Evolutionary conservation across 2,888 invertebrate genomes (phyloP), one percentile per base, ranked within the genome.

Genomic region (Lissocephala sabroskyi): DNA sequence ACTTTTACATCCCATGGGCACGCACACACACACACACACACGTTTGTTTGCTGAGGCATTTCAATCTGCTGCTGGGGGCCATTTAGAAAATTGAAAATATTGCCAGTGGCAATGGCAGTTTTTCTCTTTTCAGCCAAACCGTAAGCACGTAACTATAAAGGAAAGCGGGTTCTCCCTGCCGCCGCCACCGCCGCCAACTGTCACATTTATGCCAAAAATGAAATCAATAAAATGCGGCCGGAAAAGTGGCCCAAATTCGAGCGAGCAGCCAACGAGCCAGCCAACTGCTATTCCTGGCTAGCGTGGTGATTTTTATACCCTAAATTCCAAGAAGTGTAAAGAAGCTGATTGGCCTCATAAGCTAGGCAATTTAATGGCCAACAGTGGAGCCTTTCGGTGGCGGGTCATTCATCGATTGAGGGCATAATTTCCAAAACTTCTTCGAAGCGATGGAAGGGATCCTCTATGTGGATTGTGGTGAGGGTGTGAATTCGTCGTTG

Each of bases 81-180:
- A 75, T 70, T 70, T 70, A 64, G 76, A 62, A 70, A 70, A 70
- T 70, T 70, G 64, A 62, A 75, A 68, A 68, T 67, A 68, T 68
- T 59, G 65, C 65, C 58, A 60, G 30, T 52, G 57, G 71, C 63
- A 49, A 45, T 60, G 43, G 45, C 37, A 11, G 39, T 14, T 29
- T 41, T n/a, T 16, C 14, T 23, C 14, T 18, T 14, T 17, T 17
- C 28, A 46, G 51, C 48, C 59, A 36, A 44, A 49, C 30, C 48
- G 55, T 51, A 61, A 26, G 10, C 23, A 23, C 23, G 23, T 23
- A 23, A 23, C 23, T 7, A n/a, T 18, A 14, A 41, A 49, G 36
- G 36, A 40, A 30, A 52, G 48, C n/a, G n/a, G n/a, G n/a, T n/a
- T 55, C 50, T 59, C 16, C 32, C 62, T 5, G 23, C 23, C 23